Base-by-base conservation (phyloP, 2,888 invertebrate species). In the Griposia aprilina region DNA sequence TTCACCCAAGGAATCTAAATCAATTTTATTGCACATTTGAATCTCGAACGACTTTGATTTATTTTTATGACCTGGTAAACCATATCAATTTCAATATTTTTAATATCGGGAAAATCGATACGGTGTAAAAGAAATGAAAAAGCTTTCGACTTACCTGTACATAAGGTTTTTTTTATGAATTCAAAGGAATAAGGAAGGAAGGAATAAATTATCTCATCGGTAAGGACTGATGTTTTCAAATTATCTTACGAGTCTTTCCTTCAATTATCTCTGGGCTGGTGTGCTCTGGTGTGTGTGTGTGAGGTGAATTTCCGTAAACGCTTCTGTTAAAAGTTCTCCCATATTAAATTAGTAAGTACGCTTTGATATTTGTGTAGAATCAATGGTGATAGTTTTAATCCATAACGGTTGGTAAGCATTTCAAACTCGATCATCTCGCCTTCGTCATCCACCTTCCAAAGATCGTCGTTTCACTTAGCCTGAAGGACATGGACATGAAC, bases 1-100 rank as follows among this genome's bases (percentile, higher is more conserved):
- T 68, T 17, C 15, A 52, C 6, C 13, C 23, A 36, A 55, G 17
- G 11, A 23, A 15, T n/a, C 20, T 80, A 80, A 81, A 80, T 81
- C 55, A 81, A 73, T 74, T 66, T 81, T 74, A 80, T 80, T 74
- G n/a, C 74, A 80, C 48, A 67, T 81, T 67, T 55, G 48, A 67
- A 67, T 59, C 55, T 41, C n/a, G 59, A 30, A 80, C 23, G 15
- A 45, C 23, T 48, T 20, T 57, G n/a, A 66, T 79, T 59, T 48
- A 72, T 80, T 23, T 71, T 55, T 60, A 81, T 60, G 26, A 36
- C n/a, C 59, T n/a, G 23, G 48, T 45, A 52, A 66, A 72, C 59
- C 52, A 23, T 72, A 52, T 59, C n/a, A 59, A 26, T 80, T 52
- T 72, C 23, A 45, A 6, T 80, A 41, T 52, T 8, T 69, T 20